These are phyloP conservation scores for Podilymbus podiceps DNA, from an alignment of 2,113 vertebrate species.

Conservation along the genomic window DNA sequence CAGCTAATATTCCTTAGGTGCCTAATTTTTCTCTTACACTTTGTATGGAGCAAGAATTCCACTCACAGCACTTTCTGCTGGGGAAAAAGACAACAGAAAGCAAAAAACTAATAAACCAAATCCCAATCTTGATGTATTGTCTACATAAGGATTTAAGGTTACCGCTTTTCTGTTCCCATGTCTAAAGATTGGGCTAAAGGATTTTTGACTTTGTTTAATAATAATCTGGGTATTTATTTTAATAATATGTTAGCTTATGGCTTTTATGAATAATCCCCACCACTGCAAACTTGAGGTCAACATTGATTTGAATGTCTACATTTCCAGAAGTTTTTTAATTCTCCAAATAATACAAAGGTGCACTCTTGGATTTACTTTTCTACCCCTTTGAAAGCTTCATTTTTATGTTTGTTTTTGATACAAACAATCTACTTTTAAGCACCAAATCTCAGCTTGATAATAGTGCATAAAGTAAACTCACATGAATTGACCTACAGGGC, in stretches of 20 bases:
- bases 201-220: not conserved
- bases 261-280: not conserved
- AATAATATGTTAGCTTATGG: not conserved
- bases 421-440: not conserved
- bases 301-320: not conserved
- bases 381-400: not conserved
- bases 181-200: not conserved
- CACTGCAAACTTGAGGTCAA: not conserved
- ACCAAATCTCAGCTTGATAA: not conserved
- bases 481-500: not conserved
- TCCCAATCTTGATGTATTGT: not conserved
- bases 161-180: not conserved
- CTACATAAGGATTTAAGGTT: not conserved
- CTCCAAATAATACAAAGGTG: not conserved
- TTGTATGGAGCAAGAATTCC: rapidly evolving
- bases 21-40: not conserved
- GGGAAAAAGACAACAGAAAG: not conserved
- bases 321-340: not conserved
- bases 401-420: not conserved
- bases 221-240: not conserved
- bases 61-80: not conserved
- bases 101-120: not conserved
- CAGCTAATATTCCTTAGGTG: not conserved
- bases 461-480: not conserved
- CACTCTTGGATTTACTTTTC: not conserved